These are phyloP conservation scores for Lagorchestes hirsutus DNA, from an alignment of 2,797 vertebrate species.

Conservation along the genomic window DNA sequence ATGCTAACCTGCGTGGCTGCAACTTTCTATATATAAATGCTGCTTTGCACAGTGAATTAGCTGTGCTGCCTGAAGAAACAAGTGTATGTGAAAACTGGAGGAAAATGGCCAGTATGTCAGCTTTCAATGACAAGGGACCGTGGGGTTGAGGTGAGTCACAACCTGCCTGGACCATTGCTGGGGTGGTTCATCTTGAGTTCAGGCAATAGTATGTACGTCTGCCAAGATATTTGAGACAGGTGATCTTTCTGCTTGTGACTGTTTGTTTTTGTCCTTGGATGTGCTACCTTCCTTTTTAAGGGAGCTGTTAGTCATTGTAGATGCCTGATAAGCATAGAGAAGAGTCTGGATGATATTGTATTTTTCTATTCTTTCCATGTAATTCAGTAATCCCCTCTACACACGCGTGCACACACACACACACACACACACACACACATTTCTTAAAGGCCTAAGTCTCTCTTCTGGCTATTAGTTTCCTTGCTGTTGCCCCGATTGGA, in stretches of 20 bases:
- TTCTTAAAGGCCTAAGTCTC: neutral
- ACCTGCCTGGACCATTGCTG: neutral
- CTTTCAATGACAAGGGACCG: conserved; percentile 34
- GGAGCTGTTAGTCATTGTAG: neutral
- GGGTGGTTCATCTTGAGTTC: neutral
- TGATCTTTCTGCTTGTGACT: neutral
- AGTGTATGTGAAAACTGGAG: conserved; percentile 71
- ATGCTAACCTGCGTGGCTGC: conserved; percentile 85
- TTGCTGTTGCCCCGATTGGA: neutral
- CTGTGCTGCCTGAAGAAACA: conserved; percentile 82
- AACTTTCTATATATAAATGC: conserved; percentile 89
- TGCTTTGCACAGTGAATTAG: conserved; percentile 85
- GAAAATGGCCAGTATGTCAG: conserved; percentile 74
- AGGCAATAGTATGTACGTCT: neutral
- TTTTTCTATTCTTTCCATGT: neutral
- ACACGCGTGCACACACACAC: no score
- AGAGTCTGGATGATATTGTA: neutral
- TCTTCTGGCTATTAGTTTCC: neutral
- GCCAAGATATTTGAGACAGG: neutral
- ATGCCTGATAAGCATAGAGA: neutral
- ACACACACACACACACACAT: no score
- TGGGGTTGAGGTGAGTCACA: conserved; percentile 71
- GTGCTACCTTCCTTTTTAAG: neutral
- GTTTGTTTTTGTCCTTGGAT: fast-evolving
- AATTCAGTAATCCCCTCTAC: neutral